Evolutionary conservation across 2,113 vertebrate genomes (phyloP).

Genomic region (Halichoerus grypus): DNA sequence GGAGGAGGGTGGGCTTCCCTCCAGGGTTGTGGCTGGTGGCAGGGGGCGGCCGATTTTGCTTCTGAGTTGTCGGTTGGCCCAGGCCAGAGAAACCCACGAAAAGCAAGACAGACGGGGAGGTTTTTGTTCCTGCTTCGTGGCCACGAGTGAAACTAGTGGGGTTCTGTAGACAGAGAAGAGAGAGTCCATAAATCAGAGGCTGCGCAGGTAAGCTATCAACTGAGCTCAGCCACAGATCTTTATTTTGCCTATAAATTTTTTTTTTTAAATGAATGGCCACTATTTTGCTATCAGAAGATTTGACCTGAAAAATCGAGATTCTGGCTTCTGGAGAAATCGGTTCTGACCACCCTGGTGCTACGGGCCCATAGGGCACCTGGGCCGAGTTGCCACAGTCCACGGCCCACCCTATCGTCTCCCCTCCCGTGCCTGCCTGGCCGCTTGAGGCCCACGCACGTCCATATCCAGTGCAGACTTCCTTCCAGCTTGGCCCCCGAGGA

Average conservation of each 20-base stretch:
- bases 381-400: rapidly evolving
- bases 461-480: neutral
- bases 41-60: neutral
- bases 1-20: neutral
- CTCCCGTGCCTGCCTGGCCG: rapidly evolving
- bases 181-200: neutral
- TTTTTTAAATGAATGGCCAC: neutral
- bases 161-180: neutral
- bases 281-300: neutral
- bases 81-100: neutral
- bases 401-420: rapidly evolving
- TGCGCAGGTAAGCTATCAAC: rapidly evolving
- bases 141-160: neutral
- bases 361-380: rapidly evolving
- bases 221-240: neutral
- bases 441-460: rapidly evolving
- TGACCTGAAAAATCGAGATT: neutral
- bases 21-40: neutral
- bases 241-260: neutral
- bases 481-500: neutral
- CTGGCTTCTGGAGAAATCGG: neutral
- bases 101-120: neutral
- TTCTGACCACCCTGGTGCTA: neutral
- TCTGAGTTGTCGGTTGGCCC: neutral
- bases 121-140: rapidly evolving